Conservation (phyloP, 1,140 invertebrate genomes). For the Drosophila pandora region DNA sequence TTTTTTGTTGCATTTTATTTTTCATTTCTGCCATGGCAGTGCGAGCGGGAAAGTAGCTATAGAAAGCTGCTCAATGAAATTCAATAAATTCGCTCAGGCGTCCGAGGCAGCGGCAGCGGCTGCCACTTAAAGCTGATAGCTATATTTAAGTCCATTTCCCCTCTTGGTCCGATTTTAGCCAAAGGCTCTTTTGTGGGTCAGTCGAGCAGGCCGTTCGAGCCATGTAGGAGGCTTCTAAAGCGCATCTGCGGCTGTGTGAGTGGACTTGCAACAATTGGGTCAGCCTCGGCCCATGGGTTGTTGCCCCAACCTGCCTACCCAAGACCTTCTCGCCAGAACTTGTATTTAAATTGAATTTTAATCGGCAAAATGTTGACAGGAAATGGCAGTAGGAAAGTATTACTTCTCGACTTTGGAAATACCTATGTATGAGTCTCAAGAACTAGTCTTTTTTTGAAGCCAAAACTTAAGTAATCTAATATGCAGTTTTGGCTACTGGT, state of each 20-base stretch:
- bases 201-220: slow-evolving; percentile 42
- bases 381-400: slow-evolving; percentile 14
- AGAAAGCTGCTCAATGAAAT: slow-evolving; percentile 80
- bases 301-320: slow-evolving; percentile 26
- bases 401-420: slow-evolving; percentile 19
- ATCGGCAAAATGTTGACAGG: slow-evolving; percentile 40
- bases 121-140: slow-evolving; percentile 79
- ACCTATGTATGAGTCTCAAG: slow-evolving; percentile 12
- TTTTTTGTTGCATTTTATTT: slow-evolving; percentile 16
- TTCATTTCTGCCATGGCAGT: slow-evolving; percentile 8
- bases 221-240: slow-evolving; percentile 50
- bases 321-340: slow-evolving; percentile 35
- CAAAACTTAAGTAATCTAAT: neutral
- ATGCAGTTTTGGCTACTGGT: neutral
- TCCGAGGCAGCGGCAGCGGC: slow-evolving; percentile 33
- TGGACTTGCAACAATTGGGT: slow-evolving; percentile 39
- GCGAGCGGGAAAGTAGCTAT: slow-evolving; percentile 51
- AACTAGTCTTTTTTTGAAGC: neutral
- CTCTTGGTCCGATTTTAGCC: slow-evolving; percentile 3
- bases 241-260: slow-evolving; percentile 25
- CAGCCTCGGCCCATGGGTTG: slow-evolving; percentile 34
- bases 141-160: slow-evolving; percentile 73
- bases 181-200: slow-evolving; percentile 64
- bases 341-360: slow-evolving; percentile 60
- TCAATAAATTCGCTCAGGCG: slow-evolving; percentile 72